These are phyloP conservation scores for Bombus waltoni DNA, from an alignment of 1,140 invertebrate genomes.

Conservation along the genomic window DNA sequence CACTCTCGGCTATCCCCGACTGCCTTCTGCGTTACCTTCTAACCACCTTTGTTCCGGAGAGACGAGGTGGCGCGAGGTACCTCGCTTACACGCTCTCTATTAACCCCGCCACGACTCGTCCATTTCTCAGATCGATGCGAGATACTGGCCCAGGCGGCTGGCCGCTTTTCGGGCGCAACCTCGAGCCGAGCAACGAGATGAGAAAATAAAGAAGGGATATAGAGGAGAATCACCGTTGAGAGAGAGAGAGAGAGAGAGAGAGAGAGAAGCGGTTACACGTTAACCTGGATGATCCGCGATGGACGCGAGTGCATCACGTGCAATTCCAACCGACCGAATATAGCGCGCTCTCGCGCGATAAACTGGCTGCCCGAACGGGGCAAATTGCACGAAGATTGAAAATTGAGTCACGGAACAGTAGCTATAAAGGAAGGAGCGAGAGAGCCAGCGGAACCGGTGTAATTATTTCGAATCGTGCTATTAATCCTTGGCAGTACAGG, in stretches of 20 bases:
- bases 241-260: no score
- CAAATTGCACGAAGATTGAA: conserved; percentile 46
- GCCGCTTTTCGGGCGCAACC: conserved; percentile 24
- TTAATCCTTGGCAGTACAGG: background rate
- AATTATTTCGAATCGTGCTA: conserved; percentile 32
- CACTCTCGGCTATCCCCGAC: background rate
- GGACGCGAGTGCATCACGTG: conserved; percentile 1
- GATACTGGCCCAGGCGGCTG: conserved; percentile 33
- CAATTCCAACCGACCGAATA: background rate
- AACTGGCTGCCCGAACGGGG: background rate
- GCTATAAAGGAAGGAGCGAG: background rate
- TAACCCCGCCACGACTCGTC: conserved; percentile 54
- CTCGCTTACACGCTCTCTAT: conserved; percentile 60
- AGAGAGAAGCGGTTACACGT: background rate
- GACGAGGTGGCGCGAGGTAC: conserved; percentile 32
- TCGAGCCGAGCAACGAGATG: background rate
- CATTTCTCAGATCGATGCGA: conserved; percentile 61
- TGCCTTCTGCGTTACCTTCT: conserved; percentile 41
- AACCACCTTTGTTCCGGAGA: conserved; percentile 32
- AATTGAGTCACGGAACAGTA: conserved; percentile 27
- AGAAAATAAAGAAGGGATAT: background rate
- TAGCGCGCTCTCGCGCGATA: background rate
- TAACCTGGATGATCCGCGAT: conserved; percentile 10
- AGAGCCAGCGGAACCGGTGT: background rate
- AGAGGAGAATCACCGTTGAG: background rate